These are phyloP conservation scores for Dinocampus coccinellae DNA, from an alignment of 2,888 invertebrate genomes.

Conservation along the genomic window DNA sequence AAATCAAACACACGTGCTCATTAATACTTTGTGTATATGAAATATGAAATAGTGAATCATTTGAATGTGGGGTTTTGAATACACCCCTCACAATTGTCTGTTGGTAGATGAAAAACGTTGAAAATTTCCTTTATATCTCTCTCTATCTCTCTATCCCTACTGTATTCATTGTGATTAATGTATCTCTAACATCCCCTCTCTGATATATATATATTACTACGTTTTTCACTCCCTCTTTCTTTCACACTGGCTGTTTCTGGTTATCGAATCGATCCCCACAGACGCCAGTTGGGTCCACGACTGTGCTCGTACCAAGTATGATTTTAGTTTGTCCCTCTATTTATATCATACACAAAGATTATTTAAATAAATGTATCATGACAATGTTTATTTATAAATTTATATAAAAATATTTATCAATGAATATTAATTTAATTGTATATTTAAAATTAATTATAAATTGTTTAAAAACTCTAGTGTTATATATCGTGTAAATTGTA, in stretches of 20 bases:
- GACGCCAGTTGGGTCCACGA: constrained; percentile 65
- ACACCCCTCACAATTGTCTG: too few relatives aligned
- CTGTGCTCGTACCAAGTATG: not conserved
- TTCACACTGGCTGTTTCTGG: constrained; percentile 28
- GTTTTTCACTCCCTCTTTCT: constrained; percentile 22
- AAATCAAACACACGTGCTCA: not conserved
- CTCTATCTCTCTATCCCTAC: too few relatives aligned
- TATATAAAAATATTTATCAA: not conserved
- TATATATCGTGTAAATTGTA: not conserved
- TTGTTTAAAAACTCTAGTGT: too few relatives aligned
- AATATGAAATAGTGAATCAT: too few relatives aligned
- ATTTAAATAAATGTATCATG: too few relatives aligned
- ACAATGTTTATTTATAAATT: not conserved
- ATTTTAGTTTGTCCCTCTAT: not conserved
- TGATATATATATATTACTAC: too few relatives aligned
- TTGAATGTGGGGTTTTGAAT: too few relatives aligned
- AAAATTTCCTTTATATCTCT: too few relatives aligned
- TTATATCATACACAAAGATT: not conserved
- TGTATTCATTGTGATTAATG: too few relatives aligned
- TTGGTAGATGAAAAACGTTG: too few relatives aligned
- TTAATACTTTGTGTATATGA: too few relatives aligned
- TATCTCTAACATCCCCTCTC: not conserved
- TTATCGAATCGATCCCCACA: constrained; percentile 62
- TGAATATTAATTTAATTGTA: not conserved
- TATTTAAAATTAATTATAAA: not conserved